These are phyloP conservation scores for Cathartes aura DNA, from an alignment of 2,113 vertebrate species.

Conservation along the genomic window DNA sequence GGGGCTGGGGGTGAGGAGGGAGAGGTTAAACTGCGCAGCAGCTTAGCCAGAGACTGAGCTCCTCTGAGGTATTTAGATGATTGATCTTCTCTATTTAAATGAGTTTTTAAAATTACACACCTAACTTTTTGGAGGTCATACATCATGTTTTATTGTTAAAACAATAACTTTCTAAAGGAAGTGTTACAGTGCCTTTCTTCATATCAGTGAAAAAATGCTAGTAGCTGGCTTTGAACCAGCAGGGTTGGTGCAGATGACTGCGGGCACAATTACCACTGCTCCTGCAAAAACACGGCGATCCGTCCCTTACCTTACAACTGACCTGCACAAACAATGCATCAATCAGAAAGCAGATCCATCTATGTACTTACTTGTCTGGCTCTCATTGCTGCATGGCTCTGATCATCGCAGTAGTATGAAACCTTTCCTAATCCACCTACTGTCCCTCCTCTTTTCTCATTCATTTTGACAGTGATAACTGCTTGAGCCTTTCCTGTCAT, in stretches of 20 bases:
- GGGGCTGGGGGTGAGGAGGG: not conserved
- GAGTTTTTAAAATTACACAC: not conserved
- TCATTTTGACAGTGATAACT: slow-evolving; percentile 64
- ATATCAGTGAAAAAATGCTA: not conserved
- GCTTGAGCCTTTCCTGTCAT: slow-evolving; percentile 69
- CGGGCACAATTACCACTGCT: not conserved
- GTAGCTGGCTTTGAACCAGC: not conserved
- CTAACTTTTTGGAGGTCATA: not conserved
- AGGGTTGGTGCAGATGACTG: not conserved
- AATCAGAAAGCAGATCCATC: slow-evolving; percentile 15
- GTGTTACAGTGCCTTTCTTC: not conserved
- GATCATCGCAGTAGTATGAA: slow-evolving; percentile 19
- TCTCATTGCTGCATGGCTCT: slow-evolving; percentile 22
- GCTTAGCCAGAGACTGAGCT: not conserved
- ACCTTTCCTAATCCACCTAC: slow-evolving; percentile 54
- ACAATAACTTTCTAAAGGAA: not conserved
- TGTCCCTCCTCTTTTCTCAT: slow-evolving; percentile 38
- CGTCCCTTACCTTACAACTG: slow-evolving; percentile 27
- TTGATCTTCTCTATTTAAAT: not conserved
- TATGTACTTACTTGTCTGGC: slow-evolving; percentile 45
- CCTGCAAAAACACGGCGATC: not conserved
- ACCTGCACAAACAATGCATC: slow-evolving; percentile 61
- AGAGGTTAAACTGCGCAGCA: not conserved
- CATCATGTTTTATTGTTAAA: not conserved
- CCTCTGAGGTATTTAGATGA: not conserved